phyloP scores from a whole-genome alignment of 2,113 vertebrate species.

The Cyanoderma ruficeps region DNA sequence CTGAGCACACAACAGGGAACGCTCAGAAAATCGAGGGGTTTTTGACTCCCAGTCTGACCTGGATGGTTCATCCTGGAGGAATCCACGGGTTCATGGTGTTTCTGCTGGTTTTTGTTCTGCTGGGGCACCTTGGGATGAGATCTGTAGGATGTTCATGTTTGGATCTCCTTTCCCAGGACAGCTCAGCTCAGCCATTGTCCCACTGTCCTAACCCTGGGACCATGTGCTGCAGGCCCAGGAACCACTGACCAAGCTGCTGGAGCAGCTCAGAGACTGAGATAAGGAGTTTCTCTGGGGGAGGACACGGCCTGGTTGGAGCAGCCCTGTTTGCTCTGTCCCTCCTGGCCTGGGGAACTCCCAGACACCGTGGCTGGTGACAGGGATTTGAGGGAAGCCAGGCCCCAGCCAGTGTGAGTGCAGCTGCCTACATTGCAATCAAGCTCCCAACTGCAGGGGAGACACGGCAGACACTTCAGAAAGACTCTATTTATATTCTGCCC shows the following conservation, averaged over 20 bases:
- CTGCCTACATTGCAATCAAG: not conserved
- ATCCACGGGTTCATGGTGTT: not conserved
- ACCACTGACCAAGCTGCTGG: not conserved
- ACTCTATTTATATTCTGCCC: constrained; percentile 36
- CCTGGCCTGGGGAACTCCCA: not conserved
- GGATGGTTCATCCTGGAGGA: not conserved
- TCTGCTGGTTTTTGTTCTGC: not conserved
- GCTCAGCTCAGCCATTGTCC: too few relatives aligned
- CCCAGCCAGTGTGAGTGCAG: not conserved
- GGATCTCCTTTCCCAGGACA: not conserved
- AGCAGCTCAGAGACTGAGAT: not conserved
- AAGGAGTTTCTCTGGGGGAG: not conserved
- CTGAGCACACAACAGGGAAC: not conserved
- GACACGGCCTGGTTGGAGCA: not conserved
- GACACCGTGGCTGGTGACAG: rapidly evolving
- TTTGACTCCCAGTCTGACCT: not conserved
- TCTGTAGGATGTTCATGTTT: not conserved
- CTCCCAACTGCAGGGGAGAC: constrained; percentile 22
- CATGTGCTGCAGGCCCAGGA: not conserved
- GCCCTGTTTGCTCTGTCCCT: not conserved
- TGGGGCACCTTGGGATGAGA: not conserved
- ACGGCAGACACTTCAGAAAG: not conserved
- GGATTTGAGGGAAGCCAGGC: not conserved
- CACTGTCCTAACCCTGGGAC: not conserved
- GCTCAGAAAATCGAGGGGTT: not conserved